Percentiles rank a stretch among this genome's conserved stretches.
Conservation (phyloP, 1,140 invertebrate genomes). For the Diachasma alloeum region DNA sequence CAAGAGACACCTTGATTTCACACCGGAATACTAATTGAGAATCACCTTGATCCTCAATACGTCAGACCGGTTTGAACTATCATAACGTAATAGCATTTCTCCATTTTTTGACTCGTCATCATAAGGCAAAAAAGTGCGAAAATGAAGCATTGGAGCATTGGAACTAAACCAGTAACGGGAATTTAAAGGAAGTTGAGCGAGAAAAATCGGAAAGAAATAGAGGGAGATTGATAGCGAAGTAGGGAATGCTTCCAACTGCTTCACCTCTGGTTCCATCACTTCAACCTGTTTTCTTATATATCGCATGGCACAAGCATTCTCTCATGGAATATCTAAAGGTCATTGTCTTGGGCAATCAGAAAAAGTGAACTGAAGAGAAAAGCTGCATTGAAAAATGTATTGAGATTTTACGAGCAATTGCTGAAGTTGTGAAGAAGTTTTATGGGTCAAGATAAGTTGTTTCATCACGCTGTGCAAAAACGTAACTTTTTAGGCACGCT, state of each 20-base stretch:
- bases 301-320: not conserved
- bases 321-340: not conserved
- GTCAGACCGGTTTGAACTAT: not conserved
- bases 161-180: constrained; percentile 17
- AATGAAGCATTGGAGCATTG: not conserved
- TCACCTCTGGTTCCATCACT: not conserved
- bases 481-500: no score
- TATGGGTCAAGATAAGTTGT: not conserved
- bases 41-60: not conserved
- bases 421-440: not conserved
- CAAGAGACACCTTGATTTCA: not conserved
- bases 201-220: not conserved
- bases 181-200: not conserved
- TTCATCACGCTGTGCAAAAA: no score
- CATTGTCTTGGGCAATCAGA: not conserved
- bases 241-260: constrained; percentile 13
- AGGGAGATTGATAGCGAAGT: constrained; percentile 17
- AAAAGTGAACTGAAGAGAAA: not conserved
- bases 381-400: not conserved
- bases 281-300: constrained; percentile 12
- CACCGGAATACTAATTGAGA: not conserved
- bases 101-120: not conserved
- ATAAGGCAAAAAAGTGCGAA: not conserved
- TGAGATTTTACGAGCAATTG: not conserved
- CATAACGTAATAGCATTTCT: not conserved